phyloP scores from a whole-genome alignment of 2,888 invertebrate species.

The Trichopoda pennipes region DNA sequence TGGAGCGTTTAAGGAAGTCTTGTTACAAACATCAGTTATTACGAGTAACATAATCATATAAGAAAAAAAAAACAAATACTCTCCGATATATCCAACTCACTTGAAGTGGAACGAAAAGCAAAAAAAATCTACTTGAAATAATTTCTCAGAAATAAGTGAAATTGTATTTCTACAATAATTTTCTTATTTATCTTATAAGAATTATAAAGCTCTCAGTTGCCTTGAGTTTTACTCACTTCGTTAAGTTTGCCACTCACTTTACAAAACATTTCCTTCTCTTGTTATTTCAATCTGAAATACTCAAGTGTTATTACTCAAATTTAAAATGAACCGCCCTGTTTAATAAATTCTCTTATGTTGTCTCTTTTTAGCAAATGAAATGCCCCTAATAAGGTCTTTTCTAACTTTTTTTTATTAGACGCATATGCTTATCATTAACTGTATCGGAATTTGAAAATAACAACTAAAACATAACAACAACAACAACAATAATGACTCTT shows the following conservation, averaged over 20 bases:
- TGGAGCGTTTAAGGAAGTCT: conserved; percentile 60
- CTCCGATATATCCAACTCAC: conserved; percentile 40
- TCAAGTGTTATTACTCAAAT: conserved; percentile 32
- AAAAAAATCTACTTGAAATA: background rate
- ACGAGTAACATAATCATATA: background rate
- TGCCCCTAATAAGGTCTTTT: conserved; percentile 59
- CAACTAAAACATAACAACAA: conserved; percentile 40
- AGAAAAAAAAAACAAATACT: conserved; percentile 17
- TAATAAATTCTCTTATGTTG: conserved; percentile 16
- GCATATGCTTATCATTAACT: conserved; percentile 68
- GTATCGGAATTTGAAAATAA: conserved; percentile 68
- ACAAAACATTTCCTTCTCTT: conserved; percentile 14
- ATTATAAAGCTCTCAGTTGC: conserved; percentile 1
- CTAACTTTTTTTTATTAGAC: conserved; percentile 66
- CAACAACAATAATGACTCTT: conserved; percentile 10
- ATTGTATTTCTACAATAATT: background rate
- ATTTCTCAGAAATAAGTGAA: background rate
- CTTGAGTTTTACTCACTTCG: conserved; percentile 44
- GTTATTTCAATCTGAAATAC: background rate
- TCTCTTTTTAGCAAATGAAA: conserved; percentile 46
- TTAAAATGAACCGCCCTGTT: conserved; percentile 41
- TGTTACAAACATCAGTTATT: conserved; percentile 2
- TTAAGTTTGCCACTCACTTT: conserved; percentile 44
- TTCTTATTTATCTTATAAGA: background rate
- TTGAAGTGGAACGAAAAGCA: background rate